Evolutionary conservation across 2,113 vertebrate species (phyloP).

Genomic region (Canis aureus): DNA sequence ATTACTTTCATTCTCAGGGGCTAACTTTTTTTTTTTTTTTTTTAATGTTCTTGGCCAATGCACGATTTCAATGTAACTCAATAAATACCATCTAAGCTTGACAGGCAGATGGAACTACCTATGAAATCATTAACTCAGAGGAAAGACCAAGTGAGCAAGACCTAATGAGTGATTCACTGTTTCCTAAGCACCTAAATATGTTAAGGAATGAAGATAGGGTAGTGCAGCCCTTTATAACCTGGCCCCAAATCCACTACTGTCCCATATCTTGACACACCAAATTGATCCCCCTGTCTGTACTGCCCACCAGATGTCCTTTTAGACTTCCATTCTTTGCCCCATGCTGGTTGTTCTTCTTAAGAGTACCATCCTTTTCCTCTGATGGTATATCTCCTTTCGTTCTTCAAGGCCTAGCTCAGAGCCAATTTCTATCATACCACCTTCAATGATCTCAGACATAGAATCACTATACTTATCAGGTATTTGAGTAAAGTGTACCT

Average conservation of each 20-base stretch:
- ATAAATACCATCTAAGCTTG: not conserved
- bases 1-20: not conserved
- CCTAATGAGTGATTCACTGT: not conserved
- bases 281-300: not conserved
- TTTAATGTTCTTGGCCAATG: not conserved
- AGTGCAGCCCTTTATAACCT: not conserved
- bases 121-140: not conserved
- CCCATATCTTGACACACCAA: not conserved
- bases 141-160: not conserved
- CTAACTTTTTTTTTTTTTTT: not conserved
- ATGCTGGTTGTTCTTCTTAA: not conserved
- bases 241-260: not conserved
- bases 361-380: not conserved
- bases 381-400: not conserved
- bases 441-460: not conserved
- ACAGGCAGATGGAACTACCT: not conserved
- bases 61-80: not conserved
- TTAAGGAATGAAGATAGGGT: not conserved
- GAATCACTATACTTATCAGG: not conserved
- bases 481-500: fast-evolving
- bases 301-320: not conserved
- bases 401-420: not conserved
- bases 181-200: not conserved
- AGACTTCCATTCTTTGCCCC: not conserved
- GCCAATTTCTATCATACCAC: not conserved